Evolutionary conservation across 2,113 vertebrate species (phyloP).

Genomic region (Trachemys scripta): DNA sequence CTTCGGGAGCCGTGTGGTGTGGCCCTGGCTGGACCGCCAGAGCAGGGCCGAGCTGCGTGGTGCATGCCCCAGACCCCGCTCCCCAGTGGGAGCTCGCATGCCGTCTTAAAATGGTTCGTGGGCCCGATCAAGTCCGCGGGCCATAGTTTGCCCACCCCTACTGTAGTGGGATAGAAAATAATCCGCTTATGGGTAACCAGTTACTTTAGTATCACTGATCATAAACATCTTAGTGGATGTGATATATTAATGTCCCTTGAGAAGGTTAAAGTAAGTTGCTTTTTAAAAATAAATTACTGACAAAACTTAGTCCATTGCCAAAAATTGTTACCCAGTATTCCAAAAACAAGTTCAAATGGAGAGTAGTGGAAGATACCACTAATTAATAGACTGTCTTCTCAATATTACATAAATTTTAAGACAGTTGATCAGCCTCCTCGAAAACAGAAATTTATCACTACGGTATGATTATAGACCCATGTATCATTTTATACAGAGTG

Average conservation of each 20-base stretch:
- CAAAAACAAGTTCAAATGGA: neutral
- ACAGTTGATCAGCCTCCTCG: neutral
- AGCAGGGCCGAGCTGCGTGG: too few species aligned
- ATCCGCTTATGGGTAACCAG: neutral
- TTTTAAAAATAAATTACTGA: neutral
- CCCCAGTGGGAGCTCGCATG: too few species aligned
- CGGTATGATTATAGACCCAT: neutral
- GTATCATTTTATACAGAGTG: constrained; percentile 49
- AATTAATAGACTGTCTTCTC: neutral
- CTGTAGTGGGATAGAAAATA: neutral
- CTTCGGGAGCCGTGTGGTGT: too few species aligned
- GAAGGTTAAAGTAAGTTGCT: neutral
- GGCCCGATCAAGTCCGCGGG: too few species aligned
- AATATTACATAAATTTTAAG: neutral
- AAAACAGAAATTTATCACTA: constrained; percentile 10
- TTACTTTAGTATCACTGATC: neutral
- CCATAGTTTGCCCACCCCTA: too few species aligned
- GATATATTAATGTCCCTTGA: accelerated
- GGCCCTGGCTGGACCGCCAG: too few species aligned
- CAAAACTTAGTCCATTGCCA: neutral
- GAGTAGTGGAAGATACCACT: neutral
- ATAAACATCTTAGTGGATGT: neutral
- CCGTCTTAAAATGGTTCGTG: too few species aligned
- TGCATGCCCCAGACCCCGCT: too few species aligned
- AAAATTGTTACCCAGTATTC: neutral